Conservation (phyloP, 2,113 vertebrate species). For the Forbesichthys agassizii region DNA sequence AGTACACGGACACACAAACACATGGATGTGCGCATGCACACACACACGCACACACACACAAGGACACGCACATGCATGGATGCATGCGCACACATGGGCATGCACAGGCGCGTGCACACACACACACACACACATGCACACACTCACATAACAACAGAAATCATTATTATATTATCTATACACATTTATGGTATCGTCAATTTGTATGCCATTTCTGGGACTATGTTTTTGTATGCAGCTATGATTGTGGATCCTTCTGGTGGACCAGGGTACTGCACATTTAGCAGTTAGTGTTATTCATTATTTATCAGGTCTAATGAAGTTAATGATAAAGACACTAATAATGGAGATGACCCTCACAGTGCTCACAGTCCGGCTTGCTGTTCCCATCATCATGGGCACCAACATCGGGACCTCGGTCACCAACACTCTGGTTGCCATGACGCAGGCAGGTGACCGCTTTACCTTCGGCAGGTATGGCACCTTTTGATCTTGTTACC, state of each 20-base stretch:
- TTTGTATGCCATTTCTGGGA: too few species aligned
- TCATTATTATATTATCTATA: too few species aligned
- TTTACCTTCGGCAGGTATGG: conserved; percentile 90
- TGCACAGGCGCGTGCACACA: background rate
- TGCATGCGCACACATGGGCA: background rate
- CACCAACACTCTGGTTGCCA: conserved; percentile 93
- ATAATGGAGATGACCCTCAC: conserved; percentile 12
- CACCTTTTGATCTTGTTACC: too few species aligned
- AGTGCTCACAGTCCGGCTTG: conserved; percentile 86
- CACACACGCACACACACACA: background rate
- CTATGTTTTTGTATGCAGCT: too few species aligned
- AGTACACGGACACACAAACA: conserved; percentile 59
- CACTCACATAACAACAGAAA: background rate
- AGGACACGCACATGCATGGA: background rate
- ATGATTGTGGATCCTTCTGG: too few species aligned
- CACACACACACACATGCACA: background rate
- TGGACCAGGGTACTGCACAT: too few species aligned
- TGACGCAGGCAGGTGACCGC: conserved; percentile 91
- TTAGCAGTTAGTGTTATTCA: too few species aligned
- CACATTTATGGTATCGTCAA: too few species aligned
- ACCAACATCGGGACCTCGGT: conserved; percentile 97
- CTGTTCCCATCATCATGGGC: conserved; percentile 95
- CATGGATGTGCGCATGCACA: background rate
- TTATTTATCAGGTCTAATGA: too few species aligned
- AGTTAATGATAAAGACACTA: background rate